phyloP scores from a whole-genome alignment of 2,797 vertebrate genomes.

The Tenualosa ilisha region DNA sequence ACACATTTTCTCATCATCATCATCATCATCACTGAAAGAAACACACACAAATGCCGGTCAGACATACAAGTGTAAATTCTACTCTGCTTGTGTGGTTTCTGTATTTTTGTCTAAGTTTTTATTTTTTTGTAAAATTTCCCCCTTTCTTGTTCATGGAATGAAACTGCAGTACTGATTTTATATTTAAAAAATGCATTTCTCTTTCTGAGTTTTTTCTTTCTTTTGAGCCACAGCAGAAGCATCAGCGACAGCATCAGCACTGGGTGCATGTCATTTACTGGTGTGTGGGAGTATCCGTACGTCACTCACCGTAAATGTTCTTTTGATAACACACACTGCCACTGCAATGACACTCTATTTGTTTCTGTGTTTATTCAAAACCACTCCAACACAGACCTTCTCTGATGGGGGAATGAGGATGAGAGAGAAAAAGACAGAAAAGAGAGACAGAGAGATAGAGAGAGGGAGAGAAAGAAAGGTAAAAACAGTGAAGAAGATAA shows the following conservation, averaged over 20 bases:
- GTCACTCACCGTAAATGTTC: constrained; percentile 14
- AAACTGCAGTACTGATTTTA: background rate
- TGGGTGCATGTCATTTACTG: constrained; percentile 2
- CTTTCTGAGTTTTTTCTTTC: background rate
- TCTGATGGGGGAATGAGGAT: background rate
- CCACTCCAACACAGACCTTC: background rate
- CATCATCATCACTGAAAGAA: background rate
- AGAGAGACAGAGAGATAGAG: background rate
- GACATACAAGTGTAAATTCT: background rate
- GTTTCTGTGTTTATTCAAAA: constrained; percentile 23
- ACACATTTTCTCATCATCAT: background rate
- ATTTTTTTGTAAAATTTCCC: background rate
- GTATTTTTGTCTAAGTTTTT: background rate
- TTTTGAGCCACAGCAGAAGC: background rate
- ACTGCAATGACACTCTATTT: constrained; percentile 17
- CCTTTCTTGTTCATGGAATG: background rate
- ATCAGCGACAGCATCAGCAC: background rate
- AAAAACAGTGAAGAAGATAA: too few relatives aligned
- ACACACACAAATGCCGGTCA: background rate
- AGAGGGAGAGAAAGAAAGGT: background rate
- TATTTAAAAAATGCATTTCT: background rate
- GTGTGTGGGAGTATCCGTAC: background rate
- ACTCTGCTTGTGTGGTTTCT: background rate
- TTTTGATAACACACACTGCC: constrained; percentile 9
- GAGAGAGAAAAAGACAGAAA: background rate